Conservation (phyloP, 2,113 vertebrate species). For the Scophthalmus maximus region DNA sequence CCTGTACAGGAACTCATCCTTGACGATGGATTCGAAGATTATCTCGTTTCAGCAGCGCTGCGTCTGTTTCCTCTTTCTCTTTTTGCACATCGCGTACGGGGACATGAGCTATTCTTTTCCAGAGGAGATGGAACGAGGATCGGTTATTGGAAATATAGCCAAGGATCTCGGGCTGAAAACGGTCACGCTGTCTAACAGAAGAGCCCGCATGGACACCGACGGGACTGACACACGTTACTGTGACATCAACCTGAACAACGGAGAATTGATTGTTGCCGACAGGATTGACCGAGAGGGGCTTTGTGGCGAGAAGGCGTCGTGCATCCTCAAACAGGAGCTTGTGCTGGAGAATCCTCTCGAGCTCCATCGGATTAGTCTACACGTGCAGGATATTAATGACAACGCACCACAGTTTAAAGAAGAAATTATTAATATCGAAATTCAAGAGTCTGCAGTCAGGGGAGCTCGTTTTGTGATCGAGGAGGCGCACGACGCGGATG, state of each 20-base stretch:
- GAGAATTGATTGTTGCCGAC: conserved; percentile 76
- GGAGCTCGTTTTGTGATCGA: conserved; percentile 80
- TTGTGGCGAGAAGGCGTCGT: conserved; percentile 73
- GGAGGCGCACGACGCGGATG: conserved; percentile 80
- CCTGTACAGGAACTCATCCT: not conserved
- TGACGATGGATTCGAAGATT: not conserved
- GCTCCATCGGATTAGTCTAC: conserved; percentile 70
- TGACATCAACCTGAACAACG: conserved; percentile 75
- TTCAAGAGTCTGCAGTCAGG: conserved; percentile 54
- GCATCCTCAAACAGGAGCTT: conserved; percentile 80
- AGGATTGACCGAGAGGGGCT: conserved; percentile 84
- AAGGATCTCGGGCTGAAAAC: conserved; percentile 81
- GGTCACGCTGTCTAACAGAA: conserved; percentile 55
- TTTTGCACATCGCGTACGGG: conserved; percentile 32
- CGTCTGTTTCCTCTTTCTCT: not conserved
- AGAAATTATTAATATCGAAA: conserved; percentile 67
- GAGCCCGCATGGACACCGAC: conserved; percentile 65
- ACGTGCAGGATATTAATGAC: conserved; percentile 86
- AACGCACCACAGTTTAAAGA: conserved; percentile 78
- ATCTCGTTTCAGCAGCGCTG: not conserved
- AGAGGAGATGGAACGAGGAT: conserved; percentile 83
- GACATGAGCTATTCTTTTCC: conserved; percentile 81
- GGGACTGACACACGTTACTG: conserved; percentile 71
- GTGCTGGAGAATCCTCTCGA: conserved; percentile 75
- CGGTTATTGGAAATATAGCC: conserved; percentile 80